phyloP scores from a whole-genome alignment of 2,113 vertebrate genomes.

The Anas platyrhynchos region DNA sequence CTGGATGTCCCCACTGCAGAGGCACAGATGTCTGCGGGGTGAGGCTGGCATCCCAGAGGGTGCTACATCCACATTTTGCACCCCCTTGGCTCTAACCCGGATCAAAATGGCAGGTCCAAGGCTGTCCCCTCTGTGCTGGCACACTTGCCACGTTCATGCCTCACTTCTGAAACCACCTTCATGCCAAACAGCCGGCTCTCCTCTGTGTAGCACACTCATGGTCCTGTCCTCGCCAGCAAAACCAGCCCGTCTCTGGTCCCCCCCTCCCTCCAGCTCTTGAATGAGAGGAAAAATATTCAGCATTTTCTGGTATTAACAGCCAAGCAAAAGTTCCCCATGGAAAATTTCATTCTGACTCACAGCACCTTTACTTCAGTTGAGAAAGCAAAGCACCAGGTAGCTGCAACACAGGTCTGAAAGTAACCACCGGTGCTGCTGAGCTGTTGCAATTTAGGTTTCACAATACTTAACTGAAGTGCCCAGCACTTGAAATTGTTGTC shows the following conservation, averaged over 20 bases:
- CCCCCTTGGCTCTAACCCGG: not conserved
- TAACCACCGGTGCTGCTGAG: not conserved
- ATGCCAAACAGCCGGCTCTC: not conserved
- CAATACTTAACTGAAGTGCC: not conserved
- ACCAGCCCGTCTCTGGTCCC: too few species aligned
- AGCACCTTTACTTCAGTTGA: not conserved
- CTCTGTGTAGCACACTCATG: not conserved
- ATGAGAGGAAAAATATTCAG: not conserved
- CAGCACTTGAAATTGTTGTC: not conserved
- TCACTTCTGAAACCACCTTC: not conserved
- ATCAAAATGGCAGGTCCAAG: not conserved
- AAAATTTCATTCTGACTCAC: not conserved
- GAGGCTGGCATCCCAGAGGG: not conserved
- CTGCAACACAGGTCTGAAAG: not conserved
- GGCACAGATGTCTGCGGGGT: not conserved
- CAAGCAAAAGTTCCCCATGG: not conserved
- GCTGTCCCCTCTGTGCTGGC: not conserved
- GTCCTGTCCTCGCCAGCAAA: accelerated
- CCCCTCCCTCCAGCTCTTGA: not conserved
- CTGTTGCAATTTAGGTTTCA: slow-evolving; percentile 5
- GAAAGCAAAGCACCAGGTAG: not conserved
- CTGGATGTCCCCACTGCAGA: accelerated
- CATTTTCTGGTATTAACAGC: not conserved
- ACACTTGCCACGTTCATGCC: not conserved
- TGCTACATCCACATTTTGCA: not conserved